Conservation (phyloP, 2,797 vertebrate species). For the Yasuhikotakia modesta region DNA sequence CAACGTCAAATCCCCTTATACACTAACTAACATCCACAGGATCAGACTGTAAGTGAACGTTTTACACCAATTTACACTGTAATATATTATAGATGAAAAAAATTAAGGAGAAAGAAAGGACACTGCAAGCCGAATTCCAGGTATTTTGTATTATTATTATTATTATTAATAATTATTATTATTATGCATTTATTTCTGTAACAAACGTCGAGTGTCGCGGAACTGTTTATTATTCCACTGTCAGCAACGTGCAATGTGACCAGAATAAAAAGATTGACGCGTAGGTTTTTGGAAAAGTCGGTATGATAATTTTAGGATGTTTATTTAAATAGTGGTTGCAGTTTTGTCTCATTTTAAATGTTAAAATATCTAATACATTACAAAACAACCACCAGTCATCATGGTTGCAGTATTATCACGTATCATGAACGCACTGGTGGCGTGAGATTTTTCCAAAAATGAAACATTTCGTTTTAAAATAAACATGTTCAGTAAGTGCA, state of each 20-base stretch:
- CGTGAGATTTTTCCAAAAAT: slow-evolving; percentile 74
- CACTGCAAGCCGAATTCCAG: slow-evolving; percentile 88
- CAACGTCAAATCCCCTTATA: slow-evolving; percentile 98
- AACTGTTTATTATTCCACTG: slow-evolving; percentile 88
- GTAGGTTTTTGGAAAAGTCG: slow-evolving; percentile 74
- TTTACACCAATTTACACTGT: slow-evolving; percentile 94
- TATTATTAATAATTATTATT: slow-evolving; percentile 47
- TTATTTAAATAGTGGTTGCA: slow-evolving; percentile 93
- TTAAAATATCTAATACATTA: slow-evolving; percentile 74
- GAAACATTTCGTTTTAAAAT: slow-evolving; percentile 70
- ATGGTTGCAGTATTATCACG: slow-evolving; percentile 96
- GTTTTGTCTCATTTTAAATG: slow-evolving; percentile 80
- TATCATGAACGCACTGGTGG: slow-evolving; percentile 83
- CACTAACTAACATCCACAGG: slow-evolving; percentile 88
- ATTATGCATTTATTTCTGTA: slow-evolving; percentile 80
- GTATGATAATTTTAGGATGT: slow-evolving; percentile 88
- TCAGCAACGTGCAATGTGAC: slow-evolving; percentile 93
- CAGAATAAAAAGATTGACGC: slow-evolving; percentile 73
- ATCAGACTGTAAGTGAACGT: slow-evolving; percentile 96
- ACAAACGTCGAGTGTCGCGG: slow-evolving; percentile 90
- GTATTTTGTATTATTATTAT: slow-evolving; percentile 89
- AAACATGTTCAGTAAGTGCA: slow-evolving; percentile 79
- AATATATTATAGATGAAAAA: slow-evolving; percentile 78
- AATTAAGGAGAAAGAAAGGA: slow-evolving; percentile 72
- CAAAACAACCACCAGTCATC: slow-evolving; percentile 75